phyloP scores from a whole-genome alignment of 1,140 invertebrate species.

The Drosophila equinoxialis region DNA sequence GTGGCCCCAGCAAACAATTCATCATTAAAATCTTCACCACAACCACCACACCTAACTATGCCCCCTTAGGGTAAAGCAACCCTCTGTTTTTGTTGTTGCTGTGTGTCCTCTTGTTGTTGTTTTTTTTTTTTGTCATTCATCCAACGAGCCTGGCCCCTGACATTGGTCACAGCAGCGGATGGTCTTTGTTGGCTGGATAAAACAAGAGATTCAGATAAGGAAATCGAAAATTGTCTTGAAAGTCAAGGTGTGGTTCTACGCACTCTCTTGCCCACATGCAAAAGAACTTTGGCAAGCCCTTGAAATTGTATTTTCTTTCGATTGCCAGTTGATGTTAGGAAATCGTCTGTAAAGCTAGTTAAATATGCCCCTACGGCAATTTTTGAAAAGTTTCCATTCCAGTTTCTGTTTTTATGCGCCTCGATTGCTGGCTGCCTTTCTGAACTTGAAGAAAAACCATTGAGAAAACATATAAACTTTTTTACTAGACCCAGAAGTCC shows the following conservation, averaged over 20 bases:
- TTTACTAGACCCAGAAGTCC: conserved; percentile 9
- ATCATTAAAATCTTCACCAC: conserved; percentile 65
- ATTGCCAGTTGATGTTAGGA: conserved; percentile 29
- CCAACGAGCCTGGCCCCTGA: conserved; percentile 3
- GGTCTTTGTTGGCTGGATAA: conserved; percentile 3
- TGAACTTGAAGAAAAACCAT: conserved; percentile 62
- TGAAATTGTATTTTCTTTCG: conserved; percentile 22
- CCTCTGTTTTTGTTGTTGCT: not conserved
- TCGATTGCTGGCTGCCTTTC: conserved; percentile 33
- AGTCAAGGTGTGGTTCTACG: conserved; percentile 63
- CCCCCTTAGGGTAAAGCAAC: conserved; percentile 24
- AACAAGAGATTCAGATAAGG: conserved; percentile 12
- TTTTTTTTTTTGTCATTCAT: not conserved
- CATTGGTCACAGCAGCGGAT: conserved; percentile 8
- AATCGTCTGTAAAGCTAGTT: conserved; percentile 73
- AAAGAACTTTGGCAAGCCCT: conserved; percentile 31
- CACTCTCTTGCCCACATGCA: conserved; percentile 28
- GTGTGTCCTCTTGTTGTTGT: not conserved
- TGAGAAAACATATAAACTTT: conserved; percentile 60
- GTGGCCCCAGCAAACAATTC: conserved; percentile 61
- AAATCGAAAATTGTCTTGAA: conserved; percentile 54
- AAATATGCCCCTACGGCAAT: conserved; percentile 74
- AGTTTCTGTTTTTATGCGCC: conserved; percentile 21
- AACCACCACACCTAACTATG: conserved; percentile 8
- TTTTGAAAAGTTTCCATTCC: conserved; percentile 53